Evolutionary conservation across 2,113 vertebrate species (phyloP).

Genomic region (Hemiprocne comata): DNA sequence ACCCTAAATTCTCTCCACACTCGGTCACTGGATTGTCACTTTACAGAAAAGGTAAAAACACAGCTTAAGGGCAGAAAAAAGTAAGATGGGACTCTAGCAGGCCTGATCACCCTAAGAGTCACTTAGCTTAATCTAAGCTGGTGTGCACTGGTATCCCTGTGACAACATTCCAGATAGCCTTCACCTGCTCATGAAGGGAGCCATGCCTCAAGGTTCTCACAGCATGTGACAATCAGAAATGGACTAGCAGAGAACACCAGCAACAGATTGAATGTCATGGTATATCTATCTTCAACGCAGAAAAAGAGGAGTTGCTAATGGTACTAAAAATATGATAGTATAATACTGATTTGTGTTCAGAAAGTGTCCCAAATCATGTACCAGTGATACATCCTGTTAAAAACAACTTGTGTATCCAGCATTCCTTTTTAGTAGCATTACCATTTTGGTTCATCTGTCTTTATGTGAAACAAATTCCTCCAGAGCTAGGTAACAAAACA

Average conservation of each 20-base stretch:
- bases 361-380: background rate
- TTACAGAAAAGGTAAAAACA: background rate
- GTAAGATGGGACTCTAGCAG: background rate
- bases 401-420: background rate
- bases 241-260: background rate
- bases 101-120: background rate
- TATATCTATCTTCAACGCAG: accelerated
- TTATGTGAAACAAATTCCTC: background rate
- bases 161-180: background rate
- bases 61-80: background rate
- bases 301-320: background rate
- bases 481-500: background rate
- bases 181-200: background rate
- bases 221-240: background rate
- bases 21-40: background rate
- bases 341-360: background rate
- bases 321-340: background rate
- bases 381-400: background rate
- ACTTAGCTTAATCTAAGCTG: background rate
- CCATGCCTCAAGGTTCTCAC: too few relatives aligned
- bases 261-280: background rate
- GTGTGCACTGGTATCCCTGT: background rate
- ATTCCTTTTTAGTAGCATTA: background rate
- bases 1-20: background rate
- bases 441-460: background rate